Base-by-base conservation (phyloP, 2,797 vertebrate genomes). In the Knipowitschia caucasica region DNA sequence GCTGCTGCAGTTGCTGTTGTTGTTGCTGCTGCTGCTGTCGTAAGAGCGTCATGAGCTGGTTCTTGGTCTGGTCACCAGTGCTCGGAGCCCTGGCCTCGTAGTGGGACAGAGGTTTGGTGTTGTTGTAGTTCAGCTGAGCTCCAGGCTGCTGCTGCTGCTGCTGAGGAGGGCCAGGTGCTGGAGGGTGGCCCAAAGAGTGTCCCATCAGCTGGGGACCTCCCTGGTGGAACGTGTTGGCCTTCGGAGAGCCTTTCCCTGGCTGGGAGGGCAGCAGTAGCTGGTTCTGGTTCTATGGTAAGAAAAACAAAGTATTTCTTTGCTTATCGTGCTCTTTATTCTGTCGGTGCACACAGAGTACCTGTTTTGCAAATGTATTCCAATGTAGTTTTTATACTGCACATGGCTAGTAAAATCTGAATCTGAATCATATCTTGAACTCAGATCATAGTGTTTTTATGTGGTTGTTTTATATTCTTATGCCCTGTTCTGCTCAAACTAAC, bases 61-160 rank as follows among this genome's bases (percentile, higher is more conserved):
- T 49, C 82, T 98, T 98, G 80, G 80, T 94, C 81, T 94, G 95
- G 64, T 82, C 80, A 3, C 64, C n/a, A n/a, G n/a, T 3, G 59
- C 62, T 85, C 1, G 88, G 68, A 12, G 88, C 77, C 4, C 88
- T 26, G 29, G 75, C 91, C 84, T 98, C 95, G 53, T 92, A 99
- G 89, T 99, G 96, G 9, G 94, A 93, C 71, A 99, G 89, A 34
- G 96, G 96, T 74, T 95, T 94, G 64, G 96, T 98, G 86, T 98
- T 98, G 71, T 86, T 94, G 44, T 96, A 98, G 88, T 89, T 94
- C 34, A 94, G 78, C 81, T 93, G 80, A 0, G 91, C 64, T 0
- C 64, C 50, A 0, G 67, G 18, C 30, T 21, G 40, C 23, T 6
- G 39, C 39, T 43, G 39, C 39, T 42, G 34, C 34, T 35, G 34